phyloP scores from a whole-genome alignment of 2,888 invertebrate genomes.

The Nemurella pictetii region DNA sequence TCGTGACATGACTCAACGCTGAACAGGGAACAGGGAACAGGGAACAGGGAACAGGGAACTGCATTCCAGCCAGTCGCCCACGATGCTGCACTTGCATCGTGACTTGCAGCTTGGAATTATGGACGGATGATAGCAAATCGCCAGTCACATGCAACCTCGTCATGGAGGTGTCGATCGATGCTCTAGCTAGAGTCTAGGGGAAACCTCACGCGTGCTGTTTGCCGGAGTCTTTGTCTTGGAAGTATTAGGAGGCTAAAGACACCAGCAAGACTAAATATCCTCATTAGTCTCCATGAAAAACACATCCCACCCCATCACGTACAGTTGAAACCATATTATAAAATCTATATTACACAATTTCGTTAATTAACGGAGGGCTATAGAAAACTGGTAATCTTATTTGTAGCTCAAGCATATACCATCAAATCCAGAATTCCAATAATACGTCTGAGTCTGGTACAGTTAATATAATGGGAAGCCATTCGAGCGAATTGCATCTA shows the following conservation, averaged over 20 bases:
- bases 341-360: neutral
- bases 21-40: no score
- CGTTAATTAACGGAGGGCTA: neutral
- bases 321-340: neutral
- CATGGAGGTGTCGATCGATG: neutral
- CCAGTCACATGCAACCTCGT: neutral
- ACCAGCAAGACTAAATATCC: neutral
- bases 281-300: neutral
- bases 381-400: neutral
- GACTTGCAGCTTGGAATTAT: neutral
- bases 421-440: neutral
- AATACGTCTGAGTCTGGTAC: neutral
- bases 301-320: neutral
- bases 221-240: neutral
- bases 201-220: neutral
- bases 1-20: neutral
- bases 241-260: neutral
- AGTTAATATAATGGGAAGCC: neutral
- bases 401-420: neutral
- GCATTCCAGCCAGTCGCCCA: no score
- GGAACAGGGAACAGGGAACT: no score
- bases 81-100: neutral
- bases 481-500: neutral
- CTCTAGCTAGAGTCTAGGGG: neutral
- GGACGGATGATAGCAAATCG: neutral